A percentile compares a stretch with the other conserved stretches of the same genome.
Evolutionary conservation across 92 coral and sea anemone species (phyloP).

Genomic region (Chrysogorgia sp.): DNA sequence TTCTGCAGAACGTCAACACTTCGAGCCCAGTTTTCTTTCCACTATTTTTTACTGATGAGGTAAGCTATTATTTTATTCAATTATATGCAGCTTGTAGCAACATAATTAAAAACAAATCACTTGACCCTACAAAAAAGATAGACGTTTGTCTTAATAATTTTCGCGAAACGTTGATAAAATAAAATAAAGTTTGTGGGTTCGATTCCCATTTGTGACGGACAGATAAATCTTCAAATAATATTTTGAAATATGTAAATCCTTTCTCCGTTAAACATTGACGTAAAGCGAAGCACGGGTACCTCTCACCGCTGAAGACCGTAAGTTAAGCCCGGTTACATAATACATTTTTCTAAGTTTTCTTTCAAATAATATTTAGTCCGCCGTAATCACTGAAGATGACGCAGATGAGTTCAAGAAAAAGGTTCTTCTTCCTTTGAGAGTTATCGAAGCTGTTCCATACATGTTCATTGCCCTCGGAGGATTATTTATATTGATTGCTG

Average conservation of each 20-base stretch:
- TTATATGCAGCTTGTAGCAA: no score
- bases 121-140: no score
- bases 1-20: not conserved
- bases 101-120: no score
- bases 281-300: no score
- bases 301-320: not conserved
- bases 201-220: no score
- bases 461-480: slow-evolving; percentile 31
- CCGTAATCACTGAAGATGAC: slow-evolving; percentile 71
- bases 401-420: slow-evolving; percentile 73
- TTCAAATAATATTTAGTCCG: slow-evolving; percentile 11
- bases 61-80: no score
- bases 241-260: no score
- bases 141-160: no score
- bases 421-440: slow-evolving; percentile 69
- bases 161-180: no score
- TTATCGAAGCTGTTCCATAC: slow-evolving; percentile 5
- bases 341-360: not conserved
- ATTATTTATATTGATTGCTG: slow-evolving; percentile 20
- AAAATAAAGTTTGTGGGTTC: no score
- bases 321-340: not conserved
- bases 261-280: no score
- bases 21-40: not conserved
- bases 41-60: not conserved
- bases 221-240: no score